Evolutionary conservation across 2,888 invertebrate species (phyloP), one percentile per base, ranked within the genome.

Genomic region (Rhingia rostrata): DNA sequence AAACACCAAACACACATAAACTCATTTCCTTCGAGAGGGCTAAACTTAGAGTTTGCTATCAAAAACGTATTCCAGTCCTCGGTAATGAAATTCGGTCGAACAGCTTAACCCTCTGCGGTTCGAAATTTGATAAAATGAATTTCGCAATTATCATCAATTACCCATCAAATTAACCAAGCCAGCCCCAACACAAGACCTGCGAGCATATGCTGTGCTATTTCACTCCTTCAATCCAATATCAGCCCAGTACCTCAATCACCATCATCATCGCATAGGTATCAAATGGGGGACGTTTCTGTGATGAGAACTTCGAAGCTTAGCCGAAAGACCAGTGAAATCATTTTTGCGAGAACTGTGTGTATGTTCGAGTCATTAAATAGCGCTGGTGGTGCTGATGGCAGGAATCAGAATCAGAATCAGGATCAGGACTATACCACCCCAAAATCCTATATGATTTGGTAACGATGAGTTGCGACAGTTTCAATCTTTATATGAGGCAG

Each of bases 131-230:
- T 78, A 67, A 78, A 82, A 82, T 67, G 72, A 78, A 82, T 78
- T 82, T 78, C 72, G 61, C 78, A 82, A 78, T 78, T 82, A 82
- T 82, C 82, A 82, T 78, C 82, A 82, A 82, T 82, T 82, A 82
- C 72, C 82, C 67, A 78, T 78, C 82, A 78, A 78, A 82, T 78
- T 82, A 82, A 78, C 70, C 77, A 78, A 72, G 60, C 63, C 77
- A 61, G 45, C 37, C 69, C 30, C 37, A 32, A 37, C 70, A 32
- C 58, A 53, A 14, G 22, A 61, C 56, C n/a, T 60, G 32, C 69
- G 51, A 64, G 58, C 64, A 77, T 37, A 39, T 66, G 37, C 41
- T 45, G 33, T 14, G 43, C 39, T 56, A 9, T 14, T 67, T 45
- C 61, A 9, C 35, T 3, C 58, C 35, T 10, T 10, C 32, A 41